Percentiles rank a stretch among this genome's conserved stretches.
Evolutionary conservation across 2,888 invertebrate species (phyloP).

Genomic region (Diarsia brunnea): DNA sequence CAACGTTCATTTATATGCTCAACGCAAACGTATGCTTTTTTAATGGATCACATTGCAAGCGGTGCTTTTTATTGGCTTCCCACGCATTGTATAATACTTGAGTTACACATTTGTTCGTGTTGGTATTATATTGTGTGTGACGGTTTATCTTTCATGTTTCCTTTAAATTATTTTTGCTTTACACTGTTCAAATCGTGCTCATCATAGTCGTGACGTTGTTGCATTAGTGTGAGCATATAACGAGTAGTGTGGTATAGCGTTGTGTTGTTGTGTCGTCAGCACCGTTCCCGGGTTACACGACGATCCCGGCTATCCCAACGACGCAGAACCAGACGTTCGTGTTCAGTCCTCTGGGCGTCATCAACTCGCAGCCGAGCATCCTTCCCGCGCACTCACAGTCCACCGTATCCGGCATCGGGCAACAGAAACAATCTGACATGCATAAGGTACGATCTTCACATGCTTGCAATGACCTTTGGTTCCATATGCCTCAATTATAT

Average conservation of each 20-base stretch:
- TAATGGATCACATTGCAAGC: constrained; percentile 67
- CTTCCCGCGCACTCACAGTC: constrained; percentile 91
- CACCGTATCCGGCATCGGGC: constrained; percentile 86
- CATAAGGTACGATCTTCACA: constrained; percentile 90
- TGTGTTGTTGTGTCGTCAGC: constrained; percentile 75
- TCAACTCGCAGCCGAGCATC: constrained; percentile 93
- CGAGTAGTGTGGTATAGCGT: constrained; percentile 3
- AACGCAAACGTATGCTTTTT: constrained; percentile 61
- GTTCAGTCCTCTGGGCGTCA: constrained; percentile 93
- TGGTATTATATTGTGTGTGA: constrained; percentile 25
- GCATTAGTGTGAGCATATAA: neutral
- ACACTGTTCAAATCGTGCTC: constrained; percentile 11
- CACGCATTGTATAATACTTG: constrained; percentile 63
- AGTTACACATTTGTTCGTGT: constrained; percentile 50
- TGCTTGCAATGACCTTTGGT: neutral
- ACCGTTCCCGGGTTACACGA: constrained; percentile 94
- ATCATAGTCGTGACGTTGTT: constrained; percentile 48
- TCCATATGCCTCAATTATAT: neutral
- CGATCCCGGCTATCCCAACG: constrained; percentile 94
- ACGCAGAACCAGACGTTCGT: constrained; percentile 95
- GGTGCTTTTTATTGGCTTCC: constrained; percentile 76
- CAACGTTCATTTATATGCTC: constrained; percentile 46
- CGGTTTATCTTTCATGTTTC: constrained; percentile 25
- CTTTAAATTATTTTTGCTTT: constrained; percentile 19
- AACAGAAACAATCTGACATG: constrained; percentile 92